phyloP scores from a whole-genome alignment of 2,113 vertebrate genomes.

The Hypomesus transpacificus region DNA sequence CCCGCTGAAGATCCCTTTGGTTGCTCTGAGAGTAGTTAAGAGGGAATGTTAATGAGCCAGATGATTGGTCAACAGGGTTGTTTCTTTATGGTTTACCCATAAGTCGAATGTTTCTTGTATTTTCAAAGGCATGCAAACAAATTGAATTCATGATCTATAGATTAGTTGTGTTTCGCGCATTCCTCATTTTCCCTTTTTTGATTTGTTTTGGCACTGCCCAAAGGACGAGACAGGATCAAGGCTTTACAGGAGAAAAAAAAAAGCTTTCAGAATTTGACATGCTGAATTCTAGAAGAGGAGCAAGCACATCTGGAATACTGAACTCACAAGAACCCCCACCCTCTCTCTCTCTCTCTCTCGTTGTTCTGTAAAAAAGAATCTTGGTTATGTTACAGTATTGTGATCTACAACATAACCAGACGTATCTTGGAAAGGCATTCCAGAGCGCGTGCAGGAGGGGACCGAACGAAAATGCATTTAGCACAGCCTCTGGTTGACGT shows the following conservation, averaged over 20 bases:
- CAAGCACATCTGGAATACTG: constrained; percentile 70
- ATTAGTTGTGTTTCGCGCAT: constrained; percentile 44
- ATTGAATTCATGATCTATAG: constrained; percentile 43
- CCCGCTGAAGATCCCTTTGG: too few species aligned
- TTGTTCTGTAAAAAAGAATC: constrained; percentile 16
- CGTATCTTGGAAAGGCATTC: constrained; percentile 47
- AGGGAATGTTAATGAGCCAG: too few species aligned
- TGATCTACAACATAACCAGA: constrained; percentile 47
- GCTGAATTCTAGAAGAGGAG: constrained; percentile 53
- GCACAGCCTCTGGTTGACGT: not conserved
- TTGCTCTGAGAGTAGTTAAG: too few species aligned
- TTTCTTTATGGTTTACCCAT: constrained; percentile 4
- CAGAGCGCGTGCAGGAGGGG: constrained; percentile 24
- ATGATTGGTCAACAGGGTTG: not conserved
- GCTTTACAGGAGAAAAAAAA: constrained; percentile 36
- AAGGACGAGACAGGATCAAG: constrained; percentile 28
- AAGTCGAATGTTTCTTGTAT: constrained; percentile 21
- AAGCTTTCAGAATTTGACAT: constrained; percentile 48
- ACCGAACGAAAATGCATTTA: constrained; percentile 48
- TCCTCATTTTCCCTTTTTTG: constrained; percentile 41
- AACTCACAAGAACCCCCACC: constrained; percentile 31
- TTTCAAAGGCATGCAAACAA: constrained; percentile 5
- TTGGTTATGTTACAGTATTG: constrained; percentile 35
- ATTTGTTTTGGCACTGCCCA: constrained; percentile 51
- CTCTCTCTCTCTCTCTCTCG: constrained; percentile 22